These are phyloP conservation scores for Diachrysia chrysitis DNA, from an alignment of 2,888 invertebrate genomes.

Conservation along the genomic window DNA sequence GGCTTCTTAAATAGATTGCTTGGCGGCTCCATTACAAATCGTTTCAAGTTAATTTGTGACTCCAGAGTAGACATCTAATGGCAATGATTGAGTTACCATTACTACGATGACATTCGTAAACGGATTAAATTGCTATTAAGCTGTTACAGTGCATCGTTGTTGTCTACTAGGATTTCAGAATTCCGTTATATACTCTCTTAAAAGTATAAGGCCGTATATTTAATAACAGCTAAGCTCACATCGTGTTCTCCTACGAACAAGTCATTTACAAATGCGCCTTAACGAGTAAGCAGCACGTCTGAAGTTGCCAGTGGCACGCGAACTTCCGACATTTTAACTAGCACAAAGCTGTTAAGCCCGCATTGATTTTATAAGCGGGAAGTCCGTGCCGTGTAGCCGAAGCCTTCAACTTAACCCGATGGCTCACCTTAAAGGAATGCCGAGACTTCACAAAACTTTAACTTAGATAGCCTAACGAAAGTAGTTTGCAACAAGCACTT, in stretches of 20 bases:
- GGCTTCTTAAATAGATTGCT: conserved; percentile 79
- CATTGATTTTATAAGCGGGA: conserved; percentile 79
- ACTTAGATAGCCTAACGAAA: conserved; percentile 77
- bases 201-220: conserved; percentile 25
- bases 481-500: conserved; percentile 73
- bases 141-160: neutral
- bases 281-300: conserved; percentile 55
- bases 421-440: conserved; percentile 66
- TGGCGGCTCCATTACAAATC: conserved; percentile 77
- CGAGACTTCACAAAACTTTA: conserved; percentile 73
- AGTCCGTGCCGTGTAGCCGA: conserved; percentile 58
- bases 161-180: neutral
- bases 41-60: conserved; percentile 73
- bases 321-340: conserved; percentile 76
- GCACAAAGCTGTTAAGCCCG: conserved; percentile 75
- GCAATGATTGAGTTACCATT: conserved; percentile 66
- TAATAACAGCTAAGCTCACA: conserved; percentile 41
- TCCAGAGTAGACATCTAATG: conserved; percentile 66
- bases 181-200: neutral
- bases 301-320: conserved; percentile 68
- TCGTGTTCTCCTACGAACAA: conserved; percentile 56
- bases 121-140: conserved; percentile 37
- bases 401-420: conserved; percentile 66
- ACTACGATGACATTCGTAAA: conserved; percentile 41
- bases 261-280: conserved; percentile 62